Evolutionary conservation across 2,888 invertebrate genomes (phyloP).

Genomic region (Drosophila antonietae): DNA sequence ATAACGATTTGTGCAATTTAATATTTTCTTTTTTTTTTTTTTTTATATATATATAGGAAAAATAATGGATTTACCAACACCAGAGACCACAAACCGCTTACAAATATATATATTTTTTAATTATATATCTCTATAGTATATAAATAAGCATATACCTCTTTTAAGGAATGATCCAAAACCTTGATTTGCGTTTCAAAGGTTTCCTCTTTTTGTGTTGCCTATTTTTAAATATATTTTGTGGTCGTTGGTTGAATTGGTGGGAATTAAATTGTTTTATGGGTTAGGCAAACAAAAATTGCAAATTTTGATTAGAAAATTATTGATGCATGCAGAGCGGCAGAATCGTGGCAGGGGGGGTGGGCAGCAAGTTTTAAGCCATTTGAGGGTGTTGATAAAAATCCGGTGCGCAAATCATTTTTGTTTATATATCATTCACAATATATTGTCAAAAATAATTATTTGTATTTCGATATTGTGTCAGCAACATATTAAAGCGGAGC

Average conservation of each 20-base stretch:
- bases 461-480: constrained; percentile 12
- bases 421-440: constrained; percentile 12
- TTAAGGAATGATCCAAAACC: constrained; percentile 94
- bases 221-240: constrained; percentile 84
- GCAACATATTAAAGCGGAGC: constrained; percentile 56
- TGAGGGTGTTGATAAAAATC: constrained; percentile 37
- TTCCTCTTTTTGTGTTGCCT: constrained; percentile 98
- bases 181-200: constrained; percentile 96
- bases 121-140: constrained; percentile 19
- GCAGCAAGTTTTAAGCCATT: constrained; percentile 30
- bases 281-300: constrained; percentile 51
- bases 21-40: constrained; percentile 74
- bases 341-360: constrained; percentile 32
- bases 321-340: constrained; percentile 47
- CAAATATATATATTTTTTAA: constrained; percentile 3
- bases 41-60: neutral
- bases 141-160: constrained; percentile 91
- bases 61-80: constrained; percentile 60
- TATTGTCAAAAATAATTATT: constrained; percentile 24
- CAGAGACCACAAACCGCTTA: constrained; percentile 63
- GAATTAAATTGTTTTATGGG: constrained; percentile 16
- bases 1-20: constrained; percentile 84
- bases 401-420: constrained; percentile 43
- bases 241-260: constrained; percentile 53
- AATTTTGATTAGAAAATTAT: constrained; percentile 44